phyloP scores from a whole-genome alignment of 1,140 invertebrate genomes.

The Apolygus lucorum region DNA sequence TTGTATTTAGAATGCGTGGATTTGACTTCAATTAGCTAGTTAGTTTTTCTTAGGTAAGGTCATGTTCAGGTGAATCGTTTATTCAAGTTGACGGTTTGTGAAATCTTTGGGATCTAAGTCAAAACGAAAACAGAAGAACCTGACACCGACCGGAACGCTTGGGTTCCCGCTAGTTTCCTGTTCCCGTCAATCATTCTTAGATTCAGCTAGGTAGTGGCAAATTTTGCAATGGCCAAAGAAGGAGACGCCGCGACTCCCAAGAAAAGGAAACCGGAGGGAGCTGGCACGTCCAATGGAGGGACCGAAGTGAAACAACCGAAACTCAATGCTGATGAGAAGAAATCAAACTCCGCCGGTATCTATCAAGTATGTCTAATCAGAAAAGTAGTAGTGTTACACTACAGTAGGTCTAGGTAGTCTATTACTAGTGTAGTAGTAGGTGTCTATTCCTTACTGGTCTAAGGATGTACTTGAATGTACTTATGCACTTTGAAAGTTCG shows the following conservation, averaged over 20 bases:
- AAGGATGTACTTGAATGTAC: background rate
- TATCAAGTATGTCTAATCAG: background rate
- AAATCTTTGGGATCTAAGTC: too few species aligned
- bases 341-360: background rate
- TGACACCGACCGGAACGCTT: too few species aligned
- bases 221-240: slow-evolving; percentile 9
- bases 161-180: too few species aligned
- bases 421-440: background rate
- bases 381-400: background rate
- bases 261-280: background rate
- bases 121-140: too few species aligned
- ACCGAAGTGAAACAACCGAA: background rate
- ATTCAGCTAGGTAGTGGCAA: too few species aligned
- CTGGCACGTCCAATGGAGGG: background rate
- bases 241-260: background rate
- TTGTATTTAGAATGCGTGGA: too few species aligned
- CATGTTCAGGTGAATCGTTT: too few species aligned
- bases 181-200: too few species aligned
- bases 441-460: background rate
- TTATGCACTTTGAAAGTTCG: background rate
- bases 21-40: too few species aligned
- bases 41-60: too few species aligned
- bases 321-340: background rate
- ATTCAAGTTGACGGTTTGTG: too few species aligned
- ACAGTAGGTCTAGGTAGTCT: background rate